Evolutionary conservation across 1,140 invertebrate species (phyloP), one percentile per base, ranked within the genome.

Genomic region (Catajapyx aquilonaris): DNA sequence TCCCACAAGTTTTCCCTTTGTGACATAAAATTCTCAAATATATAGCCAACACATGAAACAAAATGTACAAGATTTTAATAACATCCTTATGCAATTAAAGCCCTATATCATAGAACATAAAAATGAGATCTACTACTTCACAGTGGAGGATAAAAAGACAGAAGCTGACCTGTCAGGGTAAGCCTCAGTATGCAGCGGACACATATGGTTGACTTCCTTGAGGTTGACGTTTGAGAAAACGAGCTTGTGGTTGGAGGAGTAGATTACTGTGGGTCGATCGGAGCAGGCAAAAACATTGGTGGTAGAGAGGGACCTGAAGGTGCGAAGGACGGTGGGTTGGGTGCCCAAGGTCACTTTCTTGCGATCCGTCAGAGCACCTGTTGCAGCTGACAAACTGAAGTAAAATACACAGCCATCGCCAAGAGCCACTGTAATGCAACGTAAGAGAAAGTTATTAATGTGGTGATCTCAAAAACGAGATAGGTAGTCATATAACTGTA

Each of bases 161-260:
- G 10, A 31, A 16, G 42, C 44, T 46, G 44, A 76, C 71, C 76
- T 87, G 55, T 94, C 87, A 0, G 85, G 81, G 62, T 94, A 97
- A 0, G 83, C 80, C 51, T 85, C 74, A 1, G 90, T 81, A 60
- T 96, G 93, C 1, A 97, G 56, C 0, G 88, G 88, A 59, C 93
- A 98, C 88, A 98, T 97, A 52, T 96, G 87, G 51, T 86, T 88
- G 0, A 98, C 93, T 61, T 97, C 86, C 54, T 90, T 88, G 9
- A 98, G 63, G 60, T 99, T 99, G 1, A 99, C 94, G 64, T 97
- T 98, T 17, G 91, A 96, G 61, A 98, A 98, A 0, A 98, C 90
- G 3, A 99, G 64, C 60, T 98, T 98, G 52, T 96, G 86, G 64
- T 97, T 98, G 5, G 87, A 94, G 5, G 88, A 95, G 61, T 97